Evolutionary conservation across 1,140 invertebrate genomes (phyloP).

Genomic region (Drosophila mauritiana): DNA sequence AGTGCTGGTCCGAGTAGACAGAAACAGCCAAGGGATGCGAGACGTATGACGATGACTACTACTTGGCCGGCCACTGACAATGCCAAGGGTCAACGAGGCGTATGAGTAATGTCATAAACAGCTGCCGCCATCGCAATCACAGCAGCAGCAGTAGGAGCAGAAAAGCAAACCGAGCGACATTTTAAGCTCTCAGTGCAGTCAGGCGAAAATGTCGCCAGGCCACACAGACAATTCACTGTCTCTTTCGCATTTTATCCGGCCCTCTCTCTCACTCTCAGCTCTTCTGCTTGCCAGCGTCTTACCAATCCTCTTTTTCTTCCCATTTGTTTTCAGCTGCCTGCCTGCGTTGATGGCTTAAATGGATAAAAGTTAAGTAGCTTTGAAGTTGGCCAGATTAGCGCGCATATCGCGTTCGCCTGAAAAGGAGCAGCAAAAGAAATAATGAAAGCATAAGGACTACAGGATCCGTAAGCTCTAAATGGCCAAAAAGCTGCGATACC

Average conservation of each 20-base stretch:
- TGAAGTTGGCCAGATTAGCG: constrained; percentile 80
- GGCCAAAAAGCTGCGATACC: constrained; percentile 47
- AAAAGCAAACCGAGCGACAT: constrained; percentile 66
- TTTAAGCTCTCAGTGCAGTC: constrained; percentile 75
- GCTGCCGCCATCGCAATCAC: constrained; percentile 77
- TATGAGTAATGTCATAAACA: constrained; percentile 82
- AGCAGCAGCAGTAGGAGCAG: constrained; percentile 50
- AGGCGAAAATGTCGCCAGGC: constrained; percentile 73
- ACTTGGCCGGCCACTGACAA: constrained; percentile 30
- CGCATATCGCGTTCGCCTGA: constrained; percentile 67
- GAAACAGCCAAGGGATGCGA: constrained; percentile 7
- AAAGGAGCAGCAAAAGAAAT: constrained; percentile 36
- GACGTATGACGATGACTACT: constrained; percentile 23
- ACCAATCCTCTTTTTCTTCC: constrained; percentile 56
- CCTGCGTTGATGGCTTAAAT: constrained; percentile 77
- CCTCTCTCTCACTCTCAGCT: not conserved
- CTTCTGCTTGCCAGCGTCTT: constrained; percentile 26
- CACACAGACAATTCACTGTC: constrained; percentile 59
- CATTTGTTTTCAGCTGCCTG: constrained; percentile 68
- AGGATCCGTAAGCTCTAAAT: constrained; percentile 11
- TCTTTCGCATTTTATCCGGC: constrained; percentile 5
- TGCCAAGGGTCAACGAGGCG: constrained; percentile 75
- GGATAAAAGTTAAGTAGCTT: constrained; percentile 82
- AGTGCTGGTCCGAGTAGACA: constrained; percentile 28
- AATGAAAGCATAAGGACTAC: constrained; percentile 51